Conservation (phyloP, 2,888 invertebrate species). For the Caenorhabditis zanzibari region DNA sequence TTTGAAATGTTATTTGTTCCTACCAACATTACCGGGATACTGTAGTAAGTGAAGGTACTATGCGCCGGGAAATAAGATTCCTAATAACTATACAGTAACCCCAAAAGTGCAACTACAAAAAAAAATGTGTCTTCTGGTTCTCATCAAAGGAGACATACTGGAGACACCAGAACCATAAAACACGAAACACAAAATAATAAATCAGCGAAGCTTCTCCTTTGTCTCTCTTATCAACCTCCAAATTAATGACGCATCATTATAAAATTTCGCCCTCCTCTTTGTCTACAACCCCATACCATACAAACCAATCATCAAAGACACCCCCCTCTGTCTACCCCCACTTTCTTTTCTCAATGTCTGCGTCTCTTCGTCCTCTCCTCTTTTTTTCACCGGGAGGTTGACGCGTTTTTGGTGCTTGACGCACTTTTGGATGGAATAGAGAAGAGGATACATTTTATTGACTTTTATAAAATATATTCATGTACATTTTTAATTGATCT, state of each 20-base stretch:
- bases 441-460: not conserved
- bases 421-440: not conserved
- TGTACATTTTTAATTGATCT: slow-evolving; percentile 1
- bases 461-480: not conserved
- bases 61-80: not conserved
- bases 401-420: slow-evolving; percentile 15
- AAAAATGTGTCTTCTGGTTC: too few species aligned
- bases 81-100: slow-evolving; percentile 9
- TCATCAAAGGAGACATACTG: not conserved
- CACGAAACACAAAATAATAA: slow-evolving; percentile 42
- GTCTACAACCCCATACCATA: not conserved
- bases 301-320: slow-evolving; percentile 30
- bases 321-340: not conserved
- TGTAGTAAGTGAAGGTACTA: too few species aligned
- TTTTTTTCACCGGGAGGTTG: not conserved
- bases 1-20: too few species aligned
- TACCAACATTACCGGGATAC: too few species aligned
- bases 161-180: slow-evolving; percentile 1
- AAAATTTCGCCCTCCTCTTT: not conserved
- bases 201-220: slow-evolving; percentile 27
- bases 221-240: slow-evolving; percentile 17
- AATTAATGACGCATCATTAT: slow-evolving; percentile 57
- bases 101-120: too few species aligned
- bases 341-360: slow-evolving; percentile 1
- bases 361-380: slow-evolving; percentile 16